Evolutionary conservation across 2,888 invertebrate genomes (phyloP).

Genomic region (Lasioglossum villosulum): DNA sequence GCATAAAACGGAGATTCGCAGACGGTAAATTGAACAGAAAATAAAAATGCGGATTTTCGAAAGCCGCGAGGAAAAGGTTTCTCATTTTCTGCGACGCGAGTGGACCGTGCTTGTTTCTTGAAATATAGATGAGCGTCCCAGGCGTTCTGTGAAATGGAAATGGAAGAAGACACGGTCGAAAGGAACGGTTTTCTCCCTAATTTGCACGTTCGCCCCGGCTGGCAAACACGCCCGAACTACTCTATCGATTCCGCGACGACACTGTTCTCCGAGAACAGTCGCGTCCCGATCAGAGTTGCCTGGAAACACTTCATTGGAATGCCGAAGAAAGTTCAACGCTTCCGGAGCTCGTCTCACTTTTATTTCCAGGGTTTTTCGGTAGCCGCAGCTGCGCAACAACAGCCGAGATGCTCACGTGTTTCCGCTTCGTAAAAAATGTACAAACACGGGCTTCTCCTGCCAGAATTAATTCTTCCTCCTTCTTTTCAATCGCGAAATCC

Average conservation of each 20-base stretch:
- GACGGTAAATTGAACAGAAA: neutral
- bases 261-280: slow-evolving; percentile 20
- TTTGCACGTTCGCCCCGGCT: slow-evolving; percentile 29
- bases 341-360: slow-evolving; percentile 37
- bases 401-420: slow-evolving; percentile 10
- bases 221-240: slow-evolving; percentile 10
- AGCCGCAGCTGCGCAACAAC: slow-evolving; percentile 10
- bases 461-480: slow-evolving; percentile 20
- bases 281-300: slow-evolving; percentile 47
- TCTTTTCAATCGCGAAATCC: neutral
- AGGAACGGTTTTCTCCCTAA: slow-evolving; percentile 23
- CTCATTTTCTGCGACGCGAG: neutral
- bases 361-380: slow-evolving; percentile 30
- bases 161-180: neutral
- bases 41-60: neutral
- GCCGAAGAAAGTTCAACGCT: slow-evolving; percentile 54
- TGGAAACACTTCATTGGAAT: slow-evolving; percentile 52
- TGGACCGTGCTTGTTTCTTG: neutral
- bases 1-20: neutral
- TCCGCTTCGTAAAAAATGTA: slow-evolving; percentile 27
- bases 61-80: neutral
- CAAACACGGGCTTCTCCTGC: neutral
- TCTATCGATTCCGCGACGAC: slow-evolving; percentile 37
- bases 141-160: slow-evolving; percentile 7
- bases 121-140: neutral